Base-by-base conservation (phyloP, 2,888 invertebrate genomes). In the Tenthredo distinguenda region DNA sequence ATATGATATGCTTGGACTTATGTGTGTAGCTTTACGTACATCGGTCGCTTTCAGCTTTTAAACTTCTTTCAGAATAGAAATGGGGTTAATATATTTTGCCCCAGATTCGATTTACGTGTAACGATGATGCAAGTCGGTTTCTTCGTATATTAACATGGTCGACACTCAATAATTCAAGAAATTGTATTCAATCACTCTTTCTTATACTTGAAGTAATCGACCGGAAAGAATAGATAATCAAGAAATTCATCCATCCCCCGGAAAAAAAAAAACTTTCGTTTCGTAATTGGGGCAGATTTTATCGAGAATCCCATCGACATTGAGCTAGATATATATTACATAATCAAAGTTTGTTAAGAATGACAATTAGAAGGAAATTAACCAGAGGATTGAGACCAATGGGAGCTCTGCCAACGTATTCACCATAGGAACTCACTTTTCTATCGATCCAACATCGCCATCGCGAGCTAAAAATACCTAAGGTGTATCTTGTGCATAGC, bases 371-470 rank as follows among this genome's bases (percentile, higher is more conserved):
- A 26, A 62, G 81, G 37, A 81, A 81, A 81, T 81, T 81, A 81
- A 21, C 15, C 40, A 62, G 37, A 43, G 81, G 40, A 50, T 81
- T 62, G 81, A 81, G 58, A 62, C 58, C 68, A 62, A 81, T 71
- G 83, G 83, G 40, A 43, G 71, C 68, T 34, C 18, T 83, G 68
- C 83, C 85, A 84, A 83, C 71, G 74, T 26, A 84, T 88, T 91
- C 91, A 91, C 93, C 93, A 93, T 93, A 93, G 93, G 91, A 93
- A 93, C 92, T 92, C 88, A 86, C 90, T 90, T 90, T 91, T 90
- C 91, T 93, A 93, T 93, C 90, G 93, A 93, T 93, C 91, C 91
- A 93, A 93, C 92, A 93, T 89, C 87, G 90, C 89, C 86, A 89
- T 88, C 86, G 87, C 87, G 84, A 86, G 89, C 91, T 91, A 91